Percentiles rank a stretch among this genome's conserved stretches.
These are phyloP conservation scores for Phalacrocorax pelagicus DNA, from an alignment of 2,113 vertebrate genomes.

Conservation along the genomic window DNA sequence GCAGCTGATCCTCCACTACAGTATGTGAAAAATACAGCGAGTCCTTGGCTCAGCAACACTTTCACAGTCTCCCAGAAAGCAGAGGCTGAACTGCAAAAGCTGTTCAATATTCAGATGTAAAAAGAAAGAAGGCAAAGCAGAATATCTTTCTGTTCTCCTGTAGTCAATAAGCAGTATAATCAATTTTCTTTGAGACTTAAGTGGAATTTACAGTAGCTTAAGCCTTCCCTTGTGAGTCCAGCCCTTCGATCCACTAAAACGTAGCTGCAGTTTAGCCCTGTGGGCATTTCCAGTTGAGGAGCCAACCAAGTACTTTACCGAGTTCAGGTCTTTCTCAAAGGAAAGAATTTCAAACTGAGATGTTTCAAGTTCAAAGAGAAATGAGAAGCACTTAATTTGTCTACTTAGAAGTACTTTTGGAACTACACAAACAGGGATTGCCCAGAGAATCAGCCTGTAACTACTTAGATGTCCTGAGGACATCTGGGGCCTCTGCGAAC, in stretches of 20 bases:
- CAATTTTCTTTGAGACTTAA: background rate
- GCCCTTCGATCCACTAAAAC: background rate
- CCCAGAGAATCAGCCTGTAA: background rate
- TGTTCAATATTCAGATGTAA: background rate
- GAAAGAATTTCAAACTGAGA: background rate
- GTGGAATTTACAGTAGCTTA: background rate
- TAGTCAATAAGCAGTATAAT: background rate
- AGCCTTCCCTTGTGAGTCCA: background rate
- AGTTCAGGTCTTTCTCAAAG: background rate
- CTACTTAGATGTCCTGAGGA: background rate
- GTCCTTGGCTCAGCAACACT: background rate
- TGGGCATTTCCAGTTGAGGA: background rate
- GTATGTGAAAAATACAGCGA: background rate
- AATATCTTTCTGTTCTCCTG: background rate
- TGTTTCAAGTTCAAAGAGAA: background rate
- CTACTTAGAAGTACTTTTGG: background rate
- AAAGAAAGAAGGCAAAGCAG: background rate
- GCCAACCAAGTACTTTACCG: background rate
- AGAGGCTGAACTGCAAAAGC: background rate
- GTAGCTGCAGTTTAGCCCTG: background rate
- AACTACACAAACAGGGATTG: background rate
- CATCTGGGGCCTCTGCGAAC: background rate
- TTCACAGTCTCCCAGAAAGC: background rate
- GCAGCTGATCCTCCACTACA: background rate
- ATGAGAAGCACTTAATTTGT: background rate